Evolutionary conservation across 2,888 invertebrate species (phyloP).

Genomic region (Lysandra bellargus): DNA sequence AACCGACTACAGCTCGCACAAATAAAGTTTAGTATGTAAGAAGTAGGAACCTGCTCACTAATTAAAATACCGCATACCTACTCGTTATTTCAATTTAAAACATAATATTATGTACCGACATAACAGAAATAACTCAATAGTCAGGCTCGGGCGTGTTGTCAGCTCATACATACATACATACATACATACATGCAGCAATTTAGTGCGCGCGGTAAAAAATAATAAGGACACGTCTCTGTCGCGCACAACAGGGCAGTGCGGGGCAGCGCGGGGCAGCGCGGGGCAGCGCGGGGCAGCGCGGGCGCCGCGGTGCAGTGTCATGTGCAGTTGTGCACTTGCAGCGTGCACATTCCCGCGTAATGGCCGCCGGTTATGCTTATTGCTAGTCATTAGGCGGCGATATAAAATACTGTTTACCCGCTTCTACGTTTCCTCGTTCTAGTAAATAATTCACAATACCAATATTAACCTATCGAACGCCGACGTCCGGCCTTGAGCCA

Average conservation of each 20-base stretch:
- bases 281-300: too few species aligned
- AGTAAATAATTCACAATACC: neutral
- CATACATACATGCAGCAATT: constrained; percentile 1
- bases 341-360: neutral
- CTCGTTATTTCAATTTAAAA: neutral
- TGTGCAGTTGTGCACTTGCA: neutral
- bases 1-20: neutral
- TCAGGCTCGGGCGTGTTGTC: neutral
- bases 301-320: too few species aligned
- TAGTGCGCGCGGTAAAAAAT: neutral
- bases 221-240: constrained; percentile 3
- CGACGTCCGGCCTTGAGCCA: neutral
- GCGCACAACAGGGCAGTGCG: neutral
- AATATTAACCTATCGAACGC: neutral
- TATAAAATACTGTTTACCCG: neutral
- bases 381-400: neutral
- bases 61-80: constrained; percentile 3
- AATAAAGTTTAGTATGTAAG: neutral
- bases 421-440: neutral
- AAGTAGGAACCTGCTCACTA: neutral
- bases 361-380: neutral
- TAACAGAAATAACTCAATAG: constrained; percentile 7
- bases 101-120: neutral
- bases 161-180: neutral
- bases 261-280: too few species aligned